Conservation (phyloP, 2,888 invertebrate genomes). For the Drosophila borborema region DNA sequence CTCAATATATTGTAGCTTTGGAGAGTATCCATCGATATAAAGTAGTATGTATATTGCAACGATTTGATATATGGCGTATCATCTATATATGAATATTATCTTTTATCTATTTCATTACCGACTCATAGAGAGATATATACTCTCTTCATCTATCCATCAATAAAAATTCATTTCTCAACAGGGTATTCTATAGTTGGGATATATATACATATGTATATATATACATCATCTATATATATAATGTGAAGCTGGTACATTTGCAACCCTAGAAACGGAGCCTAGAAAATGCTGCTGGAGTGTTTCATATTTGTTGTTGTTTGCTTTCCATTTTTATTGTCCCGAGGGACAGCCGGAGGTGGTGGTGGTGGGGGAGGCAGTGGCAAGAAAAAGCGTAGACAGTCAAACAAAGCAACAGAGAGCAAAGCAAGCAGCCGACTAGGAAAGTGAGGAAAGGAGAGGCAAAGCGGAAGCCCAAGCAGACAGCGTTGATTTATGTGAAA, state of each 20-base stretch:
- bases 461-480: constrained; percentile 56
- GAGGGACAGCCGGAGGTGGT: neutral
- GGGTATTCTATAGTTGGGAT: constrained; percentile 22
- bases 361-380: neutral
- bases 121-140: too few species aligned
- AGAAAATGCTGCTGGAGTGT: constrained; percentile 40
- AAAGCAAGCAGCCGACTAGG: constrained; percentile 9
- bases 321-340: constrained; percentile 38
- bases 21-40: too few species aligned
- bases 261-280: constrained; percentile 54
- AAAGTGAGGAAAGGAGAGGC: neutral
- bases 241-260: constrained; percentile 20
- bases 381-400: constrained; percentile 22
- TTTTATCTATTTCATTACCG: too few species aligned
- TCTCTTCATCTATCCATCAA: neutral
- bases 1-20: too few species aligned
- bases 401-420: constrained; percentile 31
- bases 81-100: too few species aligned
- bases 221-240: neutral
- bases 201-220: neutral
- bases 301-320: constrained; percentile 14
- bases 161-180: neutral
- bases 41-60: too few species aligned
- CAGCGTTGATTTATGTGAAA: constrained; percentile 67
- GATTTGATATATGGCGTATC: too few species aligned